A percentile compares a stretch with the other conserved stretches of the same genome.
phyloP scores from a whole-genome alignment of 2,797 vertebrate species.

The Chromobotia macracanthus region DNA sequence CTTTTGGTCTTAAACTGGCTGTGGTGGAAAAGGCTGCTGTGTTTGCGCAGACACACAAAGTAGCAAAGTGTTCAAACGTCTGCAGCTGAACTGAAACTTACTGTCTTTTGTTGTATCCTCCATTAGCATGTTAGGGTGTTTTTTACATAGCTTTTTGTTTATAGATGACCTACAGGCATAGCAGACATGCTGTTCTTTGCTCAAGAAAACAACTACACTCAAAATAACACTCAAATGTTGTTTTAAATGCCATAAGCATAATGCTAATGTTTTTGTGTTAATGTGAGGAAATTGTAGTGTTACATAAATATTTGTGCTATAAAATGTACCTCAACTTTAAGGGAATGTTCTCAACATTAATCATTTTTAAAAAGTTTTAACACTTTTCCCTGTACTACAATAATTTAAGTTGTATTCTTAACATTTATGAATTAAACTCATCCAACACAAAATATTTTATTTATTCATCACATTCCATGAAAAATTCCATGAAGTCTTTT shows the following conservation, averaged over 20 bases:
- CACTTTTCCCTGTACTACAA: too few species aligned
- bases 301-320: background rate
- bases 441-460: background rate
- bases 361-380: too few species aligned
- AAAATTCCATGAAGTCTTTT: slow-evolving; percentile 47
- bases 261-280: background rate
- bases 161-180: slow-evolving; percentile 6
- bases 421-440: background rate
- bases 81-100: slow-evolving; percentile 40
- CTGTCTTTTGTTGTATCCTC: slow-evolving; percentile 31
- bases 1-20: slow-evolving; percentile 18
- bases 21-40: background rate
- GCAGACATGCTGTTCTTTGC: slow-evolving; percentile 10
- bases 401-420: too few species aligned
- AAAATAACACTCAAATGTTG: background rate
- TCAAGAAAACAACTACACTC: slow-evolving; percentile 30
- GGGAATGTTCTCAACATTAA: background rate
- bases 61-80: slow-evolving; percentile 24
- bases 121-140: slow-evolving; percentile 19
- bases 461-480: background rate
- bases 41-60: slow-evolving; percentile 30
- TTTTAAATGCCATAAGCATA: background rate
- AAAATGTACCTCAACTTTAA: background rate
- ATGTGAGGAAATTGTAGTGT: background rate
- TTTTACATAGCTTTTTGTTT: slow-evolving; percentile 30